Base-by-base conservation (phyloP, 1,140 invertebrate genomes). In the Alviniconcha marisindica region DNA sequence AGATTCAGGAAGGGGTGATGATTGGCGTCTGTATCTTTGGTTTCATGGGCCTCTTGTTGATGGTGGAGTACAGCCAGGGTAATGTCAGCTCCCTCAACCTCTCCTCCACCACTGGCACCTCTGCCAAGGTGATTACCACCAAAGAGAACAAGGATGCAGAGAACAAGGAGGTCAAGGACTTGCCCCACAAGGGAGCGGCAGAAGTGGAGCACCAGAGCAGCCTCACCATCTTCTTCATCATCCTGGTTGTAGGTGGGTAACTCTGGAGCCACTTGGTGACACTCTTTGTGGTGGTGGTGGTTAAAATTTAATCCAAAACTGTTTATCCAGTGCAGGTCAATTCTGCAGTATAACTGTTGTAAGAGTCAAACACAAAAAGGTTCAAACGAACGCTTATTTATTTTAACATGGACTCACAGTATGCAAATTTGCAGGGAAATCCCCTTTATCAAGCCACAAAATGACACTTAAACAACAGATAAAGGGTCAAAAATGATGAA, bases 181-280 rank as follows among this genome's bases (percentile, higher is more conserved):
- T 91, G n/a, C 90, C 90, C n/a, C 80, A 86, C 15, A 85, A 89
- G 71, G 89, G 89, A 2, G 86, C 90, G n/a, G 90, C 90, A 4
- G 90, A 91, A 79, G 87, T 98, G 92, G 98, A 99, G 92, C 97
- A 99, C 89, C 97, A 98, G 89, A 98, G 97, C 88, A 99, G 97
- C 15, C 96, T 99, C 94, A 97, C 98, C 0, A 98, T 99, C 91
- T 99, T 99, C 91, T 99, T 99, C 93, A 97, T 99, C 21, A 94
- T 99, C 0, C 97, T 97, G 90, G 97, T 99, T 2, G 94, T 99
- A 78, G 94, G 94, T 95, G 89, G n/a, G n/a, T n/a, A n/a, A n/a
- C n/a, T n/a, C n/a, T n/a, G n/a, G n/a, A n/a, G n/a, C n/a, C n/a
- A n/a, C n/a, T n/a, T n/a, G n/a, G n/a, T n/a, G n/a, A n/a, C n/a